Percentiles rank a stretch among this genome's conserved stretches.
These are phyloP conservation scores for Seira ritae DNA, from an alignment of 2,888 invertebrate genomes.

Conservation along the genomic window DNA sequence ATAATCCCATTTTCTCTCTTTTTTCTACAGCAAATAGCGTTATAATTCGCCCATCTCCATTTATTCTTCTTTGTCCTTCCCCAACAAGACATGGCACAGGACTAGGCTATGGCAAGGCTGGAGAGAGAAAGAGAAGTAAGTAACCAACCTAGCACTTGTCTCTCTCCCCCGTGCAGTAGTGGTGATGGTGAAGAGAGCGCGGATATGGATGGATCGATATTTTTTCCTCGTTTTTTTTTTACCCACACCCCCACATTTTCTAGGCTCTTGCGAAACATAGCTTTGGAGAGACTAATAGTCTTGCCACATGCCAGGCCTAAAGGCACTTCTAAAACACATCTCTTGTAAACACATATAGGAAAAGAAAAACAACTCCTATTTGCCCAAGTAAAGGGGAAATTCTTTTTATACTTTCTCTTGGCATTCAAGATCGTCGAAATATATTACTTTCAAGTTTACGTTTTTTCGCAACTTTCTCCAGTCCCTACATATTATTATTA, in stretches of 20 bases:
- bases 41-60: background rate
- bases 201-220: slow-evolving; percentile 42
- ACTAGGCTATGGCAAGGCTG: too few species aligned
- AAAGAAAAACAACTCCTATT: background rate
- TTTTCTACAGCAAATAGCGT: background rate
- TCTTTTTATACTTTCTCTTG: background rate
- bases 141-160: slow-evolving; percentile 27
- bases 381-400: background rate
- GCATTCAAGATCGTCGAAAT: background rate
- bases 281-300: slow-evolving; percentile 56
- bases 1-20: background rate
- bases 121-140: background rate
- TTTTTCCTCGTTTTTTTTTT: slow-evolving; percentile 31
- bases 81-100: too few species aligned
- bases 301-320: slow-evolving; percentile 57
- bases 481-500: too few species aligned
- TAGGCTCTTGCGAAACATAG: background rate
- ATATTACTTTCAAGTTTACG: slow-evolving; percentile 5
- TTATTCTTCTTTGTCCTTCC: slow-evolving; percentile 11
- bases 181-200: background rate
- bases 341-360: background rate
- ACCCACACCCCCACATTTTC: slow-evolving; percentile 64
- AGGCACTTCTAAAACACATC: slow-evolving; percentile 20
- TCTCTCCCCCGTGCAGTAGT: slow-evolving; percentile 44
- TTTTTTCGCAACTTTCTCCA: background rate